phyloP scores from a whole-genome alignment of 2,888 invertebrate genomes.

The Trachelus tabidus region DNA sequence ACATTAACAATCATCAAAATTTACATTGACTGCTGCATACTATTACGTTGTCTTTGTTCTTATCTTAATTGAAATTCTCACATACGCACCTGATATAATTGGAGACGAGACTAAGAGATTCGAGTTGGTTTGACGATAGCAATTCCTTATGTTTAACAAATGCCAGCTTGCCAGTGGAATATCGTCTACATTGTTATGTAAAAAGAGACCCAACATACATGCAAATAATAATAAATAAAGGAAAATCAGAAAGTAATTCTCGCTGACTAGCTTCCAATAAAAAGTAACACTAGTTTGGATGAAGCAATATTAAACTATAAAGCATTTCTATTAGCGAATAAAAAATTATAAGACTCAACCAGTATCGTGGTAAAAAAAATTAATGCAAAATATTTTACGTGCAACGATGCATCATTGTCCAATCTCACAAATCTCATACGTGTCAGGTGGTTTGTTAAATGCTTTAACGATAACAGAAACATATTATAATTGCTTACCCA shows the following conservation, averaged over 20 bases:
- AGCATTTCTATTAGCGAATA: neutral
- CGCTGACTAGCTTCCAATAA: neutral
- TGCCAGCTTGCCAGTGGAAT: constrained; percentile 58
- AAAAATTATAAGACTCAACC: neutral
- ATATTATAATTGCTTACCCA: constrained; percentile 71
- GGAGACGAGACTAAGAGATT: constrained; percentile 57
- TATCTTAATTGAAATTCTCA: constrained; percentile 8
- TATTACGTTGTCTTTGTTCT: neutral
- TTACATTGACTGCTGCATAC: neutral
- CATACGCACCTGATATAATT: constrained; percentile 59
- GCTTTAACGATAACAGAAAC: neutral
- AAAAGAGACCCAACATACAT: constrained; percentile 38
- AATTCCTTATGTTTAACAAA: constrained; percentile 61
- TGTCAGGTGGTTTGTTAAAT: neutral
- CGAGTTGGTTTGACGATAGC: constrained; percentile 57
- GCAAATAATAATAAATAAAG: constrained; percentile 38
- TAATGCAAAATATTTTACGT: neutral
- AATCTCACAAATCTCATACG: neutral
- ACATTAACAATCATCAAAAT: constrained; percentile 3
- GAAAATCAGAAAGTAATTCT: constrained; percentile 7
- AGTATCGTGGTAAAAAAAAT: neutral
- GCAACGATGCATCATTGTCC: neutral
- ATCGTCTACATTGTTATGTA: constrained; percentile 50
- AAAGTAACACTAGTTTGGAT: neutral
- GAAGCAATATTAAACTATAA: neutral